A percentile compares a stretch with the other conserved stretches of the same genome.
phyloP scores from a whole-genome alignment of 2,888 invertebrate species.

The Chrysolina haemoptera region DNA sequence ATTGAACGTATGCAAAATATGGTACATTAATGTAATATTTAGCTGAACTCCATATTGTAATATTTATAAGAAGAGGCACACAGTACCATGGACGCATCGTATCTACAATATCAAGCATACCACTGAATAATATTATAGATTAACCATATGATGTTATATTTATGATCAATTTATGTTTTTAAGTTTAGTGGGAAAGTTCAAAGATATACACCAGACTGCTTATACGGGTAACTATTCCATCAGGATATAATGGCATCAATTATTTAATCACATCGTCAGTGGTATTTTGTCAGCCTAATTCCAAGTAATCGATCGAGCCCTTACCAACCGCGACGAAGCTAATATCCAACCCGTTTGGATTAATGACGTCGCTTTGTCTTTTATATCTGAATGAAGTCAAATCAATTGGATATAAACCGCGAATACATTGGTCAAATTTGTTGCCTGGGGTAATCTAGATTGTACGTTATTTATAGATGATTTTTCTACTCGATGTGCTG shows the following conservation, averaged over 20 bases:
- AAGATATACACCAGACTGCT: no score
- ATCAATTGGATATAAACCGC: conserved; percentile 34
- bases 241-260: background rate
- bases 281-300: background rate
- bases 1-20: no score
- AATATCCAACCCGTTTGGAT: conserved; percentile 47
- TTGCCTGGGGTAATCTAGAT: conserved; percentile 22
- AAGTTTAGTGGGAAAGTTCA: no score
- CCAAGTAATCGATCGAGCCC: conserved; percentile 3
- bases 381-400: conserved; percentile 35
- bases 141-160: no score
- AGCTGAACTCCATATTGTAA: no score
- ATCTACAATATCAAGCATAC: no score
- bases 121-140: no score
- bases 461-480: conserved; percentile 8
- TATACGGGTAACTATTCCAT: background rate
- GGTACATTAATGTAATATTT: no score
- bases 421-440: conserved; percentile 32
- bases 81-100: no score
- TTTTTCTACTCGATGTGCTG: background rate
- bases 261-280: background rate
- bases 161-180: no score
- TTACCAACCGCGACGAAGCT: conserved; percentile 36
- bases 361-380: conserved; percentile 52
- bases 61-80: no score